These are phyloP conservation scores for Schizothorax lantsangensis DNA, from an alignment of 2,797 vertebrate species.

Conservation along the genomic window DNA sequence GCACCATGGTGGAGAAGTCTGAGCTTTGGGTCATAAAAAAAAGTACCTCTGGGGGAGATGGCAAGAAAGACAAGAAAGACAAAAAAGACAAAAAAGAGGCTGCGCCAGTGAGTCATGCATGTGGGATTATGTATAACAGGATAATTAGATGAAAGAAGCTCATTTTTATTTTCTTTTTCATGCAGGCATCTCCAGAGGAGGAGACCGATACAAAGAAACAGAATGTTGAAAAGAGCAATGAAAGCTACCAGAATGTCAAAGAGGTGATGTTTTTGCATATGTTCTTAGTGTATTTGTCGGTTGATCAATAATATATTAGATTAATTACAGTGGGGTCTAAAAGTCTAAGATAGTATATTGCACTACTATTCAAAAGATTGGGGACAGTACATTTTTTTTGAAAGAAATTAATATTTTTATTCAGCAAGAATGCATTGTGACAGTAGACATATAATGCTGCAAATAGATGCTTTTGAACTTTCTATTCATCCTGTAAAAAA, in stretches of 20 bases:
- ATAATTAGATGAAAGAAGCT: not conserved
- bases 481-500: not conserved
- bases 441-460: not conserved
- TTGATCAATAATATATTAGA: not conserved
- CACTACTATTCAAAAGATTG: not conserved
- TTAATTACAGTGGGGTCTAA: not conserved
- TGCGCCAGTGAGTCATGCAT: conserved; percentile 59
- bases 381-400: not conserved
- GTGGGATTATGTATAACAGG: not conserved
- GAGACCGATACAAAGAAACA: conserved; percentile 71
- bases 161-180: conserved; percentile 24
- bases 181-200: conserved; percentile 68
- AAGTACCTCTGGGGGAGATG: conserved; percentile 78
- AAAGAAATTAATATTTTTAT: not conserved
- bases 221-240: conserved; percentile 87
- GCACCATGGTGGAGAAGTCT: conserved; percentile 95
- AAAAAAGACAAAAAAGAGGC: conserved; percentile 74
- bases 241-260: conserved; percentile 94
- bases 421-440: not conserved
- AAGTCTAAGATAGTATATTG: not conserved
- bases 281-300: not conserved
- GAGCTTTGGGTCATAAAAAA: conserved; percentile 99
- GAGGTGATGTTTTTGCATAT: conserved; percentile 70
- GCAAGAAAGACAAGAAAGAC: conserved; percentile 85
- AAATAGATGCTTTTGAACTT: not conserved